These are phyloP conservation scores for Dryobates pubescens DNA, from an alignment of 2,797 vertebrate genomes.

Conservation along the genomic window DNA sequence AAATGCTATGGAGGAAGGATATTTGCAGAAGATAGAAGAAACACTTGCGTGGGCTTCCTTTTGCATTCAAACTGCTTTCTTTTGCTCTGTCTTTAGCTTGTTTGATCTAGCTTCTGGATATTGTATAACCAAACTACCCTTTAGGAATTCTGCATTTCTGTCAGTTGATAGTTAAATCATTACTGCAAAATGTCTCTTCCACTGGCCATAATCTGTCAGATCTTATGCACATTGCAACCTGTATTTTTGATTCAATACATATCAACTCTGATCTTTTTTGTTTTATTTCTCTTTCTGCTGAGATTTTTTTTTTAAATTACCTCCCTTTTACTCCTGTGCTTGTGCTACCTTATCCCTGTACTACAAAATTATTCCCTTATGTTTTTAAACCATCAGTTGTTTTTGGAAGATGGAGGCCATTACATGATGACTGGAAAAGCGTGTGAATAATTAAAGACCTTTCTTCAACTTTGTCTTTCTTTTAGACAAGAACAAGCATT, in stretches of 20 bases:
- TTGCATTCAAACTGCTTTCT: neutral
- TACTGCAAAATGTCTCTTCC: neutral
- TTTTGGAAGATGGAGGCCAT: neutral
- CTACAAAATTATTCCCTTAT: neutral
- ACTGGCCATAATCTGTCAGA: neutral
- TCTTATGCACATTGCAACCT: neutral
- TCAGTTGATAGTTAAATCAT: conserved; percentile 5
- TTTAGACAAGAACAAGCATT: neutral
- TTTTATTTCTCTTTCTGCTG: neutral
- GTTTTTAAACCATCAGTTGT: neutral
- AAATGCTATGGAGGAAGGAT: neutral
- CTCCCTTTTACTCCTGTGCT: neutral
- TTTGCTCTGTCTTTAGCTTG: neutral
- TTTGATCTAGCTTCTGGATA: neutral
- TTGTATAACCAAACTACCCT: neutral
- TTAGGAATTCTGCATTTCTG: conserved; percentile 11
- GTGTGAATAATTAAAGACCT: neutral
- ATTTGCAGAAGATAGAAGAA: neutral
- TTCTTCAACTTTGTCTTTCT: neutral
- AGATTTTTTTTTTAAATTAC: neutral
- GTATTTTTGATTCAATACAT: neutral
- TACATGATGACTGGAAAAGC: neutral
- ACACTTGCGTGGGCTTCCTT: neutral
- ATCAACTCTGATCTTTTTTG: neutral
- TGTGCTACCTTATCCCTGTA: neutral